These are phyloP conservation scores for Melanogrammus aeglefinus DNA, from an alignment of 2,797 vertebrate genomes.

Conservation along the genomic window DNA sequence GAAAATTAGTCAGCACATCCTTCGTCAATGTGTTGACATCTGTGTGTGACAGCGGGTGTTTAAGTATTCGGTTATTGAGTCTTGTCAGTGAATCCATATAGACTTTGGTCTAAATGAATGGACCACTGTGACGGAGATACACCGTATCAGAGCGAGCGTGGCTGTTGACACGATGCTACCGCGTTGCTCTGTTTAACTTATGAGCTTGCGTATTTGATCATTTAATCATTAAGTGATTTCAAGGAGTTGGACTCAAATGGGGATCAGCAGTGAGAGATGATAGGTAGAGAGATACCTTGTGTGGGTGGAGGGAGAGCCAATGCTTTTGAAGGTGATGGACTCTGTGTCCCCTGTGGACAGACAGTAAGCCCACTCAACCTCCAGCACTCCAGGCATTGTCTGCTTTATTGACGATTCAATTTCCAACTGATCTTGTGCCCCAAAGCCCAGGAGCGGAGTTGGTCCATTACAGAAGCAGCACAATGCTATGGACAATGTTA, in stretches of 20 bases:
- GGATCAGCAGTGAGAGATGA: background rate
- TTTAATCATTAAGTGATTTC: background rate
- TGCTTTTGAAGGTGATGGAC: conserved; percentile 67
- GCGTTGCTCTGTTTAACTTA: background rate
- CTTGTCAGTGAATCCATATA: background rate
- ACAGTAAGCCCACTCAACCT: conserved; percentile 51
- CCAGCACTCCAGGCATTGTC: conserved; percentile 56
- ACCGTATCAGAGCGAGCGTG: background rate
- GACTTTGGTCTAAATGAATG: background rate
- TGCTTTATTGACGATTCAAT: conserved; percentile 50
- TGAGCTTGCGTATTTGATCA: background rate
- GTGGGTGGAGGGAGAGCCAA: conserved; percentile 23
- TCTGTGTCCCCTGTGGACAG: conserved; percentile 59
- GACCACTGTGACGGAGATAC: background rate
- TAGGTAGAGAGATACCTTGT: background rate
- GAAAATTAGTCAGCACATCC: background rate
- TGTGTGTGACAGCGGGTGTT: background rate
- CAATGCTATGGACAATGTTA: background rate
- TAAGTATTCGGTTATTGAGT: background rate
- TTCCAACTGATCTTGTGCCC: conserved; percentile 52
- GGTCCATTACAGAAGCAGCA: background rate
- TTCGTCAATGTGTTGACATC: background rate
- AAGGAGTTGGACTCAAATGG: conserved; percentile 4
- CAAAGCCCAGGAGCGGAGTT: conserved; percentile 12
- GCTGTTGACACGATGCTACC: background rate